Conservation (phyloP, 2,113 vertebrate species). For the Spilogale gracilis region DNA sequence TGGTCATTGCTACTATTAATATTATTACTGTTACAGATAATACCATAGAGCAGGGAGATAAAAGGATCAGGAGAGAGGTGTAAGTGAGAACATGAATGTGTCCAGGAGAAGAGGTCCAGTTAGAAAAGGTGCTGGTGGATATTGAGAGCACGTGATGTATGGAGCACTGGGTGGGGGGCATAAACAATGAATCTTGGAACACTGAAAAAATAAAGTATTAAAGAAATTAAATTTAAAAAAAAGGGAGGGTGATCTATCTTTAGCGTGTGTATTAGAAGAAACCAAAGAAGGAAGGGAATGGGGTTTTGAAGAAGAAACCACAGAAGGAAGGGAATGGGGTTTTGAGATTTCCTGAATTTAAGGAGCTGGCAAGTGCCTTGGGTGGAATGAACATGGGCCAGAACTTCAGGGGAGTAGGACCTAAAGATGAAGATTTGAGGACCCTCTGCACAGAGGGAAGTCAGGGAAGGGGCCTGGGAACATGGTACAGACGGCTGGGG, state of each 20-base stretch:
- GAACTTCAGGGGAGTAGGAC: background rate
- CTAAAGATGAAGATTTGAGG: background rate
- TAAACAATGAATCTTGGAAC: too few species aligned
- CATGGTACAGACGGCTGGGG: background rate
- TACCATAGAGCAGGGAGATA: background rate
- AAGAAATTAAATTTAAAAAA: too few species aligned
- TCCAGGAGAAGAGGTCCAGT: background rate
- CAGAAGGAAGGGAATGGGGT: too few species aligned
- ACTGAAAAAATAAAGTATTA: too few species aligned
- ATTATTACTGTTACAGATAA: background rate
- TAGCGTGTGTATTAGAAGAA: background rate
- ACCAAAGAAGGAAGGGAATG: too few species aligned
- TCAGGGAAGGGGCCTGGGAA: background rate
- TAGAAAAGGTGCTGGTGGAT: background rate
- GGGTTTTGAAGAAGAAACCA: background rate
- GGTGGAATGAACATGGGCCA: background rate
- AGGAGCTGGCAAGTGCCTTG: background rate
- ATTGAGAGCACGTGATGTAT: too few species aligned
- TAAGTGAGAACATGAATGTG: fast-evolving
- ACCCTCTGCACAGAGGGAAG: background rate
- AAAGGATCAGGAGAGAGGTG: background rate
- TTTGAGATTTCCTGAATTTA: background rate
- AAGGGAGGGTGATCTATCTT: too few species aligned
- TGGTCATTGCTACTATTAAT: background rate
- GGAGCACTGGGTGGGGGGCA: too few species aligned